Percentiles rank a stretch among this genome's conserved stretches.
phyloP scores from a whole-genome alignment of 2,888 invertebrate species.

The Andrena flavipes region DNA sequence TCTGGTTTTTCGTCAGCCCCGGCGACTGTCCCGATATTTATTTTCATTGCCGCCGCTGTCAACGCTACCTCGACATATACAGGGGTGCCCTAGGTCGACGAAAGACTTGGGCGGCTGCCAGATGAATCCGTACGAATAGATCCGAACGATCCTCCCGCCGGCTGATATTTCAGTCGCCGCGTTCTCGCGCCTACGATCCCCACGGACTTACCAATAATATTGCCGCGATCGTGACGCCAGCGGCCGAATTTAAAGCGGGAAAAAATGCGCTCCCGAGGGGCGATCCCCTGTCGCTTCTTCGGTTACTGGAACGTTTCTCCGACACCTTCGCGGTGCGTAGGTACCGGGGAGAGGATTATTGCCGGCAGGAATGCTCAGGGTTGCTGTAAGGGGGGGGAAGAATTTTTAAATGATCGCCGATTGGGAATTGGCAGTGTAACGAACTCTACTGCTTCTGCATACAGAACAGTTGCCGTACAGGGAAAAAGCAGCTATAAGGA shows the following conservation, averaged over 20 bases:
- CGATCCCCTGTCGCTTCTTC: not conserved
- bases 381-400: not conserved
- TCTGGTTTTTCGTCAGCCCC: conserved; percentile 69
- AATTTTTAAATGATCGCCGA: not conserved
- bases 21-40: conserved; percentile 70
- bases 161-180: conserved; percentile 39
- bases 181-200: not conserved
- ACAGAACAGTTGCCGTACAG: conserved; percentile 3
- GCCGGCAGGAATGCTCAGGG: no score
- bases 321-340: no score
- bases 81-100: conserved; percentile 60
- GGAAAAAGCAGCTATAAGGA: conserved; percentile 24
- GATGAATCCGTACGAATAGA: conserved; percentile 63
- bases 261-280: not conserved
- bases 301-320: not conserved
- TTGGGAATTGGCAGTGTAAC: not conserved
- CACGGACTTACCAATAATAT: conserved; percentile 13
- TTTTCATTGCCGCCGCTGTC: conserved; percentile 69
- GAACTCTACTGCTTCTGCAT: not conserved
- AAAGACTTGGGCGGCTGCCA: conserved; percentile 63
- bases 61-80: conserved; percentile 67
- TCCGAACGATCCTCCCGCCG: conserved; percentile 31
- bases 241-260: conserved; percentile 11
- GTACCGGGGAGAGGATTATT: no score
- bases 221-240: conserved; percentile 19